Conservation (phyloP, 1,140 invertebrate species). For the Proctacanthus coquilletti region DNA sequence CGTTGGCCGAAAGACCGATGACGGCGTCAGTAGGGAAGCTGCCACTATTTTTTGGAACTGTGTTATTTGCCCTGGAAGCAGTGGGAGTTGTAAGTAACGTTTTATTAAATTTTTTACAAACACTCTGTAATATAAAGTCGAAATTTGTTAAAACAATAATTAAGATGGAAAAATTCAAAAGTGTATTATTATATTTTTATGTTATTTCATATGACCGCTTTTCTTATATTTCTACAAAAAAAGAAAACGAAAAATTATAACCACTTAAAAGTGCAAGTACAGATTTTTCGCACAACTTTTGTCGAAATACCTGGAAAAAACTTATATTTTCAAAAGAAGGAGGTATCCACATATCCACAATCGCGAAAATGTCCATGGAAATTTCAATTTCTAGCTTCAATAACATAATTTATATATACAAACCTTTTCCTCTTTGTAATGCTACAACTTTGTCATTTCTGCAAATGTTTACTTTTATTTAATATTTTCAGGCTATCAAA, state of each 20-base stretch:
- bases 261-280: background rate
- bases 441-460: no score
- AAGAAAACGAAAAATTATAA: background rate
- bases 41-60: constrained; percentile 71
- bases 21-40: constrained; percentile 39
- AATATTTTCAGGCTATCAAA: no score
- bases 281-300: no score
- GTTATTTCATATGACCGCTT: background rate
- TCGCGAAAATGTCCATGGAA: no score
- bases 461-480: no score
- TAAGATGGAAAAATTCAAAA: background rate
- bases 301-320: no score
- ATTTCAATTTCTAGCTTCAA: no score
- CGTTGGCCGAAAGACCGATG: constrained; percentile 36
- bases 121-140: constrained; percentile 2
- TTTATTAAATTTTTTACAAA: constrained; percentile 2
- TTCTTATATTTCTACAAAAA: background rate
- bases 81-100: constrained; percentile 59
- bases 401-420: no score
- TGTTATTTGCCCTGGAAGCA: constrained; percentile 77
- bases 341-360: no score
- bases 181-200: background rate
- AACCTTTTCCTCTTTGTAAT: no score
- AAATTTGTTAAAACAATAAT: background rate
- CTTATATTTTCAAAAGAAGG: no score